Evolutionary conservation across 2,888 invertebrate genomes (phyloP).

Genomic region (Ophion slaviceki): DNA sequence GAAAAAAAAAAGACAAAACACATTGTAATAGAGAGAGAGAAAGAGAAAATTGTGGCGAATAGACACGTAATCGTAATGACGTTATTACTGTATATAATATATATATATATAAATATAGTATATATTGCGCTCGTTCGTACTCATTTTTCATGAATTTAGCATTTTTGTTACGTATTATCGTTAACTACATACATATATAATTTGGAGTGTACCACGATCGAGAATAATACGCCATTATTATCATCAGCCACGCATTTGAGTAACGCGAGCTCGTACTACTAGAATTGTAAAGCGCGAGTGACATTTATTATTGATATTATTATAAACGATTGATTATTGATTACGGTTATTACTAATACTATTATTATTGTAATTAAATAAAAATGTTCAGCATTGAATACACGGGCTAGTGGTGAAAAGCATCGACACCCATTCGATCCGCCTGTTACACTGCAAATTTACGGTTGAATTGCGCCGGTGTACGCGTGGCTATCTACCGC

Average conservation of each 20-base stretch:
- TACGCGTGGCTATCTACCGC: neutral
- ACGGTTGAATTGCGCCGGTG: neutral
- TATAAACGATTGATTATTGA: slow-evolving; percentile 42
- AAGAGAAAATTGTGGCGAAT: slow-evolving; percentile 30
- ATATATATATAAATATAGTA: slow-evolving; percentile 66
- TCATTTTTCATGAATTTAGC: slow-evolving; percentile 68
- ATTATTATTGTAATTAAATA: slow-evolving; percentile 66
- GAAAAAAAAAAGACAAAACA: slow-evolving; percentile 22
- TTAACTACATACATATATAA: slow-evolving; percentile 29
- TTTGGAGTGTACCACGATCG: slow-evolving; percentile 50
- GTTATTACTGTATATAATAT: slow-evolving; percentile 66
- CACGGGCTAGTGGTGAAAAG: neutral
- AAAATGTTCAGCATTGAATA: slow-evolving; percentile 59
- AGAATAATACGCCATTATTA: slow-evolving; percentile 41
- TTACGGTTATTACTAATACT: slow-evolving; percentile 5
- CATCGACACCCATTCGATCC: neutral
- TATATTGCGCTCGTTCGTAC: slow-evolving; percentile 69
- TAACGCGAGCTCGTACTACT: slow-evolving; percentile 60
- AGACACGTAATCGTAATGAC: slow-evolving; percentile 56
- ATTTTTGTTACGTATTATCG: slow-evolving; percentile 34
- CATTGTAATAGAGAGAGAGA: neutral
- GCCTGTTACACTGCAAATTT: no score
- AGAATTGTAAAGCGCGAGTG: slow-evolving; percentile 50
- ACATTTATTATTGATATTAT: slow-evolving; percentile 53
- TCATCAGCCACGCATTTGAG: slow-evolving; percentile 30